Base-by-base conservation (phyloP, 2,888 invertebrate genomes). In the Chesias legatella region DNA sequence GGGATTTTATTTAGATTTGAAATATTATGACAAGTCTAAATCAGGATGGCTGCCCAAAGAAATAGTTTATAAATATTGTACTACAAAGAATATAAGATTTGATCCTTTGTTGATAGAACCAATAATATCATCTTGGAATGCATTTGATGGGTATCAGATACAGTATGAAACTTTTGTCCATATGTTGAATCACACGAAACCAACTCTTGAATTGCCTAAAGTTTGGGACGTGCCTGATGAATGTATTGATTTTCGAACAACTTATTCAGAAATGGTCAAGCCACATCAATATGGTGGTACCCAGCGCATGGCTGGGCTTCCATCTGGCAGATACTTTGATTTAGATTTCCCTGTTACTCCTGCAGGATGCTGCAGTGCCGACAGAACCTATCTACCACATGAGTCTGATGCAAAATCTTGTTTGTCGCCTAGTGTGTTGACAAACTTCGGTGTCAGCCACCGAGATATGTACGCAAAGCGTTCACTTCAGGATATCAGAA, bases 1-100 rank as follows among this genome's bases (percentile, higher is more conserved):
- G 11, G 10, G 38, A 1, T 52, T 70, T 9, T 63, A 61, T 33
- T 38, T 64, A 55, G 43, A 52, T 58, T 21, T 71, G 48, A 63
- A 64, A 56, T 54, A 61, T 58, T 45, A 56, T 50, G 60, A 79
- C 60, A 55, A 60, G 65, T 54, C 59, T 10, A 62, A 69, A 43
- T 66, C 60, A 1, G 82, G 79, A n/a, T 82, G 76, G 72, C 43
- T 89, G 4, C 71, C 72, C 1, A 70, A 84, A 48, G 54, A 76
- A 8, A 28, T 56, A 0, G 63, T 88, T 35, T 81, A 84, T 45
- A 48, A 79, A n/a, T 51, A 68, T 36, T 83, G 81, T 43, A 45
- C 48, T n/a, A 60, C 59, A 20, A 62, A 71, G 35, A 50, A 60
- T 7, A 51, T 89, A 8, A 58, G 59, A 30, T 77, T 84, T 43